These are phyloP conservation scores for Episyrphus balteatus DNA, from an alignment of 1,140 invertebrate species.

Conservation along the genomic window DNA sequence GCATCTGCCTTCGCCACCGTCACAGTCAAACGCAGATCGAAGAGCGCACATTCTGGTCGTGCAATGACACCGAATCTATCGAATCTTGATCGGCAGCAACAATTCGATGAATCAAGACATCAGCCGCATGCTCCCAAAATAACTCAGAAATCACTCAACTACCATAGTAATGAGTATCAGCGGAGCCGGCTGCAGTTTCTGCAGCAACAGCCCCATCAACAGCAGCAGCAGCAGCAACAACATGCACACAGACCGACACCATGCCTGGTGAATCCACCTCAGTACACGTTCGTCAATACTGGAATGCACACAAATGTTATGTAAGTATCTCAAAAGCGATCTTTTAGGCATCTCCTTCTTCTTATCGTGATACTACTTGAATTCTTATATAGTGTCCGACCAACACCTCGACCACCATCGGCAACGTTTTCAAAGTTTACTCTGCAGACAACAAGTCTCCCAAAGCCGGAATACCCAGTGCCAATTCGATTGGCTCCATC, in stretches of 20 bases:
- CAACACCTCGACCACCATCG: conserved; percentile 21
- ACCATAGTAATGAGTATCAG: conserved; percentile 34
- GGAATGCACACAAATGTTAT: conserved; percentile 36
- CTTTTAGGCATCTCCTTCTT: background rate
- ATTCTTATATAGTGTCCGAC: conserved; percentile 19
- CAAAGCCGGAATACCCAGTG: conserved; percentile 58
- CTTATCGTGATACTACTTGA: background rate
- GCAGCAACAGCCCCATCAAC: conserved; percentile 18
- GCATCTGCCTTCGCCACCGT: background rate
- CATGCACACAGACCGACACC: background rate
- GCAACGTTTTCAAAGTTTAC: conserved; percentile 50
- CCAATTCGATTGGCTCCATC: conserved; percentile 29
- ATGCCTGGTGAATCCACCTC: conserved; percentile 17
- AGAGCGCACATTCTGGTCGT: conserved; percentile 32
- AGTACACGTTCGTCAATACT: conserved; percentile 16
- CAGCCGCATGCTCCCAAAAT: conserved; percentile 23
- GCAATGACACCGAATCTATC: conserved; percentile 8
- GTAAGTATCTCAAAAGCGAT: conserved; percentile 15
- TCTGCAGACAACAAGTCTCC: conserved; percentile 58
- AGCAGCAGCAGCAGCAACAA: conserved; percentile 3
- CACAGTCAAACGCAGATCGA: conserved; percentile 34
- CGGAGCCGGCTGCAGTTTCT: conserved; percentile 25
- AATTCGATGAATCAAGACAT: background rate
- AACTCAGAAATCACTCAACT: conserved; percentile 33
- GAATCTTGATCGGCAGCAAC: conserved; percentile 7